phyloP scores from a whole-genome alignment of 1,140 invertebrate genomes.

The Sycophila sp. region DNA sequence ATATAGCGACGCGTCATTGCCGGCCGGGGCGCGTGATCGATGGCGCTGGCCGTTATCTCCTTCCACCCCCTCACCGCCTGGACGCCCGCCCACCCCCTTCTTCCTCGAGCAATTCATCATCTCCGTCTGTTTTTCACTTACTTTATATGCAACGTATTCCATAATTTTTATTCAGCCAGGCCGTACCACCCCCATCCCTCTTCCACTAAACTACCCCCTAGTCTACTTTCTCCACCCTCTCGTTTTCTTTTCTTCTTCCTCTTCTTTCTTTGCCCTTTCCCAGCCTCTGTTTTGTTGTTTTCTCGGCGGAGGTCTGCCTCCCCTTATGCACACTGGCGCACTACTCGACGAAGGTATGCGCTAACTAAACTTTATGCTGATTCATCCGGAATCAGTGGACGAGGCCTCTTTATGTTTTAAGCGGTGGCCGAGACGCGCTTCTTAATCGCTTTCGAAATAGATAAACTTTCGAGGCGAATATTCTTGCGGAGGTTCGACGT shows the following conservation, averaged over 20 bases:
- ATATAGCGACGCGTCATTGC: slow-evolving; percentile 55
- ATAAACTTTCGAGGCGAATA: too few species aligned
- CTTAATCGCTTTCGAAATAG: too few species aligned
- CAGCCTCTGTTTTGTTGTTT: too few species aligned
- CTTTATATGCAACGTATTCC: slow-evolving; percentile 68
- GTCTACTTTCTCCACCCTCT: slow-evolving; percentile 2
- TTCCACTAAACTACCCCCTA: slow-evolving; percentile 5
- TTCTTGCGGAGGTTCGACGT: too few species aligned
- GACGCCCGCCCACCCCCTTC: slow-evolving; percentile 45
- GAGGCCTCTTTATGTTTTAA: too few species aligned
- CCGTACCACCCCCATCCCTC: background rate
- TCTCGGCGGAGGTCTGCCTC: too few species aligned
- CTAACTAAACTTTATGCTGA: too few species aligned
- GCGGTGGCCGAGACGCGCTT: too few species aligned
- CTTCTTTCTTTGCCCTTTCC: background rate
- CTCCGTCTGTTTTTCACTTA: slow-evolving; percentile 67
- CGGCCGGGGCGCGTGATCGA: slow-evolving; percentile 62
- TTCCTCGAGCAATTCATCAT: slow-evolving; percentile 62
- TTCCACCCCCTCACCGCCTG: slow-evolving; percentile 44
- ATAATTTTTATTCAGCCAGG: slow-evolving; percentile 65
- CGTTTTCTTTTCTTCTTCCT: slow-evolving; percentile 4
- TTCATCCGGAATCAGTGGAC: too few species aligned
- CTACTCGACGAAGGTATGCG: too few species aligned
- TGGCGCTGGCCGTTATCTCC: slow-evolving; percentile 63
- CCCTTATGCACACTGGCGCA: too few species aligned